Conservation (phyloP, 1,140 invertebrate species). For the Latrodectus geometricus region DNA sequence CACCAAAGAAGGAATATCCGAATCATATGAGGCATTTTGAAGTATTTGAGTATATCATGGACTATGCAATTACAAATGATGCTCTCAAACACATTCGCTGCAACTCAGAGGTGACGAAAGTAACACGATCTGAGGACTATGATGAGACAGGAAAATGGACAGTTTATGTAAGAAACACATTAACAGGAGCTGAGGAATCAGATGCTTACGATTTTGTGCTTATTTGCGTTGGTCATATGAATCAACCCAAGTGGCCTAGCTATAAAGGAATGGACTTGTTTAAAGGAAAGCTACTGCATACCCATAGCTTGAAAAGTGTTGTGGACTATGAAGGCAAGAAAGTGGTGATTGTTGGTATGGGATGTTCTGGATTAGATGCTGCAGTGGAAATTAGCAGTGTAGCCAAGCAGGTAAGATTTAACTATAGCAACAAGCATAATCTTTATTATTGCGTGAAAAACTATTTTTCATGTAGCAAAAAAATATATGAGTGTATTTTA, state of each 20-base stretch:
- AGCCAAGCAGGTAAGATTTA: slow-evolving; percentile 49
- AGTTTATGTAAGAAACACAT: slow-evolving; percentile 59
- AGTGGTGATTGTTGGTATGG: slow-evolving; percentile 67
- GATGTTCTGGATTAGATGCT: slow-evolving; percentile 65
- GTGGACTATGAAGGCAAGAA: slow-evolving; percentile 65
- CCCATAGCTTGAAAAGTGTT: slow-evolving; percentile 66
- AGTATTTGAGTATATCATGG: slow-evolving; percentile 2
- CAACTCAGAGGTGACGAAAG: slow-evolving; percentile 30
- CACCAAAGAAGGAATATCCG: neutral
- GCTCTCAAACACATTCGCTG: slow-evolving; percentile 49
- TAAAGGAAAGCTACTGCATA: slow-evolving; percentile 67
- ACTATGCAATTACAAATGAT: neutral
- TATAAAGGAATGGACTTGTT: slow-evolving; percentile 63
- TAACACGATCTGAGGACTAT: slow-evolving; percentile 66
- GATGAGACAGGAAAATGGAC: slow-evolving; percentile 67
- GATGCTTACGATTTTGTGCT: slow-evolving; percentile 53
- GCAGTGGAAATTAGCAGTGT: slow-evolving; percentile 61
- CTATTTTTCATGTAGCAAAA: too few species aligned
- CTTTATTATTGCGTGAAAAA: too few species aligned
- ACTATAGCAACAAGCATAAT: too few species aligned
- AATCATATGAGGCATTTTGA: slow-evolving; percentile 21
- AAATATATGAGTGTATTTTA: too few species aligned
- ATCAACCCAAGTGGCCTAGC: slow-evolving; percentile 64
- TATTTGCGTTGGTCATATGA: slow-evolving; percentile 66
- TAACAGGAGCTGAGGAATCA: slow-evolving; percentile 55